These are phyloP conservation scores for western clawed frog (Xenopus tropicalis) DNA, from an alignment of 2,113 vertebrate species.

Conservation along the genomic window UCB_Xtro_10.0 CM004449.2:9223501-9224000, in stretches of 20 bases:
- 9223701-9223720: conserved; percentile 85
- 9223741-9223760: conserved; percentile 79
- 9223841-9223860: conserved; percentile 27
- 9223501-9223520: no score
- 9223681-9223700: conserved; percentile 45
- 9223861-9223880: neutral
- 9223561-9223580: neutral
- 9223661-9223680: neutral
- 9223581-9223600: neutral
- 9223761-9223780: conserved; percentile 57
- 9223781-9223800: conserved; percentile 39
- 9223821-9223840: conserved; percentile 14
- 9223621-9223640: neutral
- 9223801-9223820: conserved; percentile 21
- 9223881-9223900: neutral
- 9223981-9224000: conserved; percentile 59
- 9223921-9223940: neutral
- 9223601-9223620: neutral
- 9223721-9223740: conserved; percentile 86
- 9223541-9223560: no score
- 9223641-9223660: neutral
- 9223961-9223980: neutral
- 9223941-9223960: neutral
- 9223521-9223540: no score
- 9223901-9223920: neutral